phyloP scores from a whole-genome alignment of 2,797 vertebrate genomes.

The Ispidina picta region DNA sequence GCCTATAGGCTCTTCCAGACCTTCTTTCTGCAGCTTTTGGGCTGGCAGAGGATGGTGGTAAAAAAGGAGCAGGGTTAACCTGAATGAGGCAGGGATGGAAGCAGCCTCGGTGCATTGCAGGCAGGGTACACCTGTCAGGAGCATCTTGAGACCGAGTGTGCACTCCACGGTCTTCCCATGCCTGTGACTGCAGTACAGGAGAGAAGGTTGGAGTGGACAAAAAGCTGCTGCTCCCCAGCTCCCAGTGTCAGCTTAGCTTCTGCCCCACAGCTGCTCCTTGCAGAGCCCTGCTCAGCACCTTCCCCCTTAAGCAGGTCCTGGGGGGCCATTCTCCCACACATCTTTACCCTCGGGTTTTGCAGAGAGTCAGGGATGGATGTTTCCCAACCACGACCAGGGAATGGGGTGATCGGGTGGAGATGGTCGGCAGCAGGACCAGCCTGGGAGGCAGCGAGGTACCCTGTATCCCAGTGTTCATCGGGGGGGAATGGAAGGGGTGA shows the following conservation, averaged over 20 bases:
- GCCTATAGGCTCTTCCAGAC: background rate
- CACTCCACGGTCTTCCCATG: background rate
- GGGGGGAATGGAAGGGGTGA: background rate
- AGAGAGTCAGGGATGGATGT: accelerated
- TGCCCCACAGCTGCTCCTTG: background rate
- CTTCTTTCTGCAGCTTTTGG: background rate
- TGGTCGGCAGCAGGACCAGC: accelerated
- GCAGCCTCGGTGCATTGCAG: accelerated
- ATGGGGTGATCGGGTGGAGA: background rate
- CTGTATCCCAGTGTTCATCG: accelerated
- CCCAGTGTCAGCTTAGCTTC: background rate
- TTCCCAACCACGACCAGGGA: accelerated
- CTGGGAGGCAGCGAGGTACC: accelerated
- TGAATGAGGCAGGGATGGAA: background rate
- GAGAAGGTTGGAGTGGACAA: accelerated
- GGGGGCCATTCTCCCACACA: too few species aligned
- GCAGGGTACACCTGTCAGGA: background rate
- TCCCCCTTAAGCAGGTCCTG: background rate
- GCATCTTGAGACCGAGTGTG: background rate
- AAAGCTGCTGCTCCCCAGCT: background rate
- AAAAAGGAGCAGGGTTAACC: background rate
- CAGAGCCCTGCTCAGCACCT: background rate
- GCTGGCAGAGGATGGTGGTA: background rate
- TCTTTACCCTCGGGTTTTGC: background rate
- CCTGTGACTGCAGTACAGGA: background rate